Evolutionary conservation across 1,140 invertebrate genomes (phyloP).

Genomic region (Telenomus remus): DNA sequence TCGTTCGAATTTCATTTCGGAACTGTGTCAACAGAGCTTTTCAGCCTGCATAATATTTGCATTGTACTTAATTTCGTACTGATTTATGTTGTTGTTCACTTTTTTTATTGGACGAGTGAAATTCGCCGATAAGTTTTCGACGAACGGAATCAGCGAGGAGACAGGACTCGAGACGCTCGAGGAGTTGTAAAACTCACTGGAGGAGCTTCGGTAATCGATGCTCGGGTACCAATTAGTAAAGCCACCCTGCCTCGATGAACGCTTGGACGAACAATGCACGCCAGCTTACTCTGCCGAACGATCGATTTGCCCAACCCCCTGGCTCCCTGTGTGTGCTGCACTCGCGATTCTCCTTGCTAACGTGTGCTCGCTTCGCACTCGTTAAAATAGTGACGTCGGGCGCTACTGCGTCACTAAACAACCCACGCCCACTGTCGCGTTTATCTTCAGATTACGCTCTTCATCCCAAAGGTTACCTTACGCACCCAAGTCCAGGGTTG

Average conservation of each 20-base stretch:
- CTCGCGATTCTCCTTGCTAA: constrained; percentile 35
- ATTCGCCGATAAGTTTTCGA: no score
- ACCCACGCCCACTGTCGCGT: constrained; percentile 23
- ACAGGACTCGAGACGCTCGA: constrained; percentile 21
- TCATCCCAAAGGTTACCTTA: neutral
- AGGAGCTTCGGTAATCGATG: constrained; percentile 63
- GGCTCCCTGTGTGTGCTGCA: constrained; percentile 6
- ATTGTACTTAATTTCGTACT: no score
- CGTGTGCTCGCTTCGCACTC: constrained; percentile 30
- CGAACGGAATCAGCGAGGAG: no score
- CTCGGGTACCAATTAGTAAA: constrained; percentile 67
- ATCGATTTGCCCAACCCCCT: constrained; percentile 60
- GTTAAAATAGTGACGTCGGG: constrained; percentile 32
- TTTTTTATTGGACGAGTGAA: no score
- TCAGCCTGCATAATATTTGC: neutral
- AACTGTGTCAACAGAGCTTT: constrained; percentile 44
- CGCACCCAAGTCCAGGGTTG: neutral
- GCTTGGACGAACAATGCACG: constrained; percentile 63
- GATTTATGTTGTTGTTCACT: no score
- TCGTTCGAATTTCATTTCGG: constrained; percentile 37
- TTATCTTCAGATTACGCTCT: constrained; percentile 13
- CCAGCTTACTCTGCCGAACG: constrained; percentile 48
- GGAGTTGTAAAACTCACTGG: constrained; percentile 29
- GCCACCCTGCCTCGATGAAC: constrained; percentile 63
- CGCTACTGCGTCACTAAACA: constrained; percentile 27